Evolutionary conservation across 30 jellyfish, hydroid and myxozoan species (phyloP).

Genomic region (Rhopilema esculentum): DNA sequence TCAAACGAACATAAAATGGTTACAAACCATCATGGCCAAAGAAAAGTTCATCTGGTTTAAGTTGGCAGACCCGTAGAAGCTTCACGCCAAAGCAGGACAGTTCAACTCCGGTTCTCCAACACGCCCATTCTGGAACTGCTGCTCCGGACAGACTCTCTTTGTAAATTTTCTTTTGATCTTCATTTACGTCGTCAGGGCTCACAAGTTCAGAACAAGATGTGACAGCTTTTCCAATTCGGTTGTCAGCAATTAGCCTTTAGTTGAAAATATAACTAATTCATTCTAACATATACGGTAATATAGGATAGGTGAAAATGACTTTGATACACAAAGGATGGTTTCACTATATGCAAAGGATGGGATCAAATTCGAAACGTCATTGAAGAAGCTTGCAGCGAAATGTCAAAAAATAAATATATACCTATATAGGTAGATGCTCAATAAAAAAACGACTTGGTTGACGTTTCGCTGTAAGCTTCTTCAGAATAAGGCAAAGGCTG

Average conservation of each 20-base stretch:
- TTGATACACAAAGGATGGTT: too few relatives aligned
- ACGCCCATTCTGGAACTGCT: slow-evolving; percentile 99
- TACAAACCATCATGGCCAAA: slow-evolving; percentile 84
- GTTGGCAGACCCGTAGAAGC: slow-evolving; percentile 91
- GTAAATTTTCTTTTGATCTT: slow-evolving; percentile 41
- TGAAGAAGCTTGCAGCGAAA: too few relatives aligned
- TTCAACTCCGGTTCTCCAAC: slow-evolving; percentile 98
- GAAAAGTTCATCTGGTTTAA: slow-evolving; percentile 60
- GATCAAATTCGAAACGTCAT: too few relatives aligned
- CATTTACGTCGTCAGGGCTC: slow-evolving; percentile 28
- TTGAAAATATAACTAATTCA: background rate
- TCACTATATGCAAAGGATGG: too few relatives aligned
- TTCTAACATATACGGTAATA: background rate
- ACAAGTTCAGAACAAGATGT: slow-evolving; percentile 74
- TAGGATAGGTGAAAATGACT: too few relatives aligned
- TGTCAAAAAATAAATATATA: too few relatives aligned
- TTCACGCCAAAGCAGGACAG: slow-evolving; percentile 95
- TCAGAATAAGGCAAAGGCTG: too few relatives aligned
- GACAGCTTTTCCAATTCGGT: slow-evolving; percentile 81
- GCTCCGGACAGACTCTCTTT: slow-evolving; percentile 78
- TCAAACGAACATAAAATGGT: too few relatives aligned
- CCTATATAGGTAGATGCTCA: too few relatives aligned
- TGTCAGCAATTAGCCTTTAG: slow-evolving; percentile 92
- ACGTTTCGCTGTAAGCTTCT: too few relatives aligned
- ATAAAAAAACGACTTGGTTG: too few relatives aligned